Evolutionary conservation across 1,140 invertebrate genomes (phyloP), one percentile per base, ranked within the genome.

Genomic region (Acromyrmex echinatior): DNA sequence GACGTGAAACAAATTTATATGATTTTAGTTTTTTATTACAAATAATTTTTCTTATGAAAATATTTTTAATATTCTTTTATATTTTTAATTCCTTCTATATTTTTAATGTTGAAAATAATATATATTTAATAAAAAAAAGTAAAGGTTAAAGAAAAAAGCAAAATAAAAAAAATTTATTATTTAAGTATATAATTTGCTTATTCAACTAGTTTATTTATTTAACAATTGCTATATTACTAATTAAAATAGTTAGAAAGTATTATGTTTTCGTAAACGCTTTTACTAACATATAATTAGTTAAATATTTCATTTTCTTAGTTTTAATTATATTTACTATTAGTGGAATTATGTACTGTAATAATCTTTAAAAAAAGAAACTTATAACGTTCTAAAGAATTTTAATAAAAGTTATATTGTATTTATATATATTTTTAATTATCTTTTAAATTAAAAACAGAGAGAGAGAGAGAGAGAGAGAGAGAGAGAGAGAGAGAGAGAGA

Each of bases 141-240:
- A 21, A 14, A n/a, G 12, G n/a, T 60, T 28, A 28, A 77, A n/a
- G 28, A 9, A 21, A 56, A 73, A 21, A 73, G 4, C 9, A 0
- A 45, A 76, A 7, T 10, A 21, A 25, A 28, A 7, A 16, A 76
- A 45, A 16, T 10, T 51, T 71, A 18, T 28, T 21, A 76, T 77
- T 77, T 77, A 39, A 25, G 9, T 77, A 21, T 9, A 65, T 28
- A n/a, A 45, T 10, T 78, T 63, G 1, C 14, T 45, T 60, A 45
- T 12, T 60, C 9, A 45, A 16, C n/a, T 14, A 76, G 16, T 14
- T 25, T n/a, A 28, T 31, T 53, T 31, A 5, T 53, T 25, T 58
- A 58, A 14, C 18, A 74, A 74, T 45, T 58, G 71, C 12, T 74
- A 58, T 76, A 60, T 51, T 76, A 39, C 14, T 76, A 56, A 76